A percentile compares a stretch with the other conserved stretches of the same genome.
Evolutionary conservation across 2,888 invertebrate species (phyloP).

Genomic region (Protodeltote pygarga): DNA sequence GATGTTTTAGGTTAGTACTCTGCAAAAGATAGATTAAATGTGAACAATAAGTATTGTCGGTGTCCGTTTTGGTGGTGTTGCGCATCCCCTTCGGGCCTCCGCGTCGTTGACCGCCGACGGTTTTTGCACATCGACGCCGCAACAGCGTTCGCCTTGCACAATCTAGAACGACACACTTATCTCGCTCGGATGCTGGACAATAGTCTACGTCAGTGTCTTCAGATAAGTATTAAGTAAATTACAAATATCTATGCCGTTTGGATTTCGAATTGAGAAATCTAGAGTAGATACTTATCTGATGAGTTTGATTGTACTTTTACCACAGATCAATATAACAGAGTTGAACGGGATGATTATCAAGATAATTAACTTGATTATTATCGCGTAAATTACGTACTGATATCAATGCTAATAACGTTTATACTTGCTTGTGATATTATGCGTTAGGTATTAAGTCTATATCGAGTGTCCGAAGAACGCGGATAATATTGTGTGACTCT

Average conservation of each 20-base stretch:
- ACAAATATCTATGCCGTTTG: slow-evolving; percentile 30
- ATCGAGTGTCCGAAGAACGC: too few relatives aligned
- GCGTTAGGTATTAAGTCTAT: too few relatives aligned
- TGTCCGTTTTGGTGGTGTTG: slow-evolving; percentile 55
- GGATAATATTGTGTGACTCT: too few relatives aligned
- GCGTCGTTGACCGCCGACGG: slow-evolving; percentile 77
- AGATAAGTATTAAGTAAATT: slow-evolving; percentile 44
- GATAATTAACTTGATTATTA: too few relatives aligned
- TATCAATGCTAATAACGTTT: too few relatives aligned
- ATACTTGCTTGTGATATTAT: too few relatives aligned
- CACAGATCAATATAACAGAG: too few relatives aligned
- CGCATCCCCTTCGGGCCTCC: slow-evolving; percentile 78
- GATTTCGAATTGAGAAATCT: slow-evolving; percentile 10
- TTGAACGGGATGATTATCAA: too few relatives aligned
- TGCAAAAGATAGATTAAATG: slow-evolving; percentile 31
- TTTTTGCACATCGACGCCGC: slow-evolving; percentile 75
- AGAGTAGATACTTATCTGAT: neutral
- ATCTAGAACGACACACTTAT: slow-evolving; percentile 72
- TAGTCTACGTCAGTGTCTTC: slow-evolving; percentile 42
- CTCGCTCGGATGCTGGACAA: slow-evolving; percentile 61
- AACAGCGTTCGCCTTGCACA: slow-evolving; percentile 63
- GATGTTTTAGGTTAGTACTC: neutral
- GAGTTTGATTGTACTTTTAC: neutral
- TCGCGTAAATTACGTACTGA: too few relatives aligned
- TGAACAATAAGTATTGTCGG: slow-evolving; percentile 49